These are phyloP conservation scores for Anoncus sp. DNA, from an alignment of 2,888 invertebrate genomes.

Conservation along the genomic window DNA sequence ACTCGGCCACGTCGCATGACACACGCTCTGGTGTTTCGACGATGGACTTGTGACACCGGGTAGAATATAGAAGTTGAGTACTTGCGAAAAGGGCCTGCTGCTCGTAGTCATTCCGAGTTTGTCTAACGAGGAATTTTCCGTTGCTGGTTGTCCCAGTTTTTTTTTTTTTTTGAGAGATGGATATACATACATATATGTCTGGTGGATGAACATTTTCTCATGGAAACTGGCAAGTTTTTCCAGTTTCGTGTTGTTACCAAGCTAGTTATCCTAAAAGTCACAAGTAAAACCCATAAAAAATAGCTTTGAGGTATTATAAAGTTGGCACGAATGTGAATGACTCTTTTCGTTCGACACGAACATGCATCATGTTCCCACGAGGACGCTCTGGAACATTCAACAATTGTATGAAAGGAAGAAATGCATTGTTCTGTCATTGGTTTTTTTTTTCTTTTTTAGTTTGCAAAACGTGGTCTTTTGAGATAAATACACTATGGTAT, in stretches of 20 bases:
- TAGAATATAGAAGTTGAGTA: constrained; percentile 5
- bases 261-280: too few relatives aligned
- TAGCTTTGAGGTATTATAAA: not conserved
- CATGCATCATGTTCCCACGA: constrained; percentile 21
- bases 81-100: constrained; percentile 1
- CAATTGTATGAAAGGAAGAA: constrained; percentile 19
- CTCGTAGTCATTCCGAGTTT: constrained; percentile 1
- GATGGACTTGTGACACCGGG: constrained; percentile 34
- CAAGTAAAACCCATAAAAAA: too few relatives aligned
- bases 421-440: constrained; percentile 13
- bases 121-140: constrained; percentile 29
- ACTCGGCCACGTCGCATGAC: not conserved
- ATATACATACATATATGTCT: not conserved
- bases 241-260: too few relatives aligned
- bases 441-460: not conserved
- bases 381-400: not conserved
- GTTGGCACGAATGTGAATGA: not conserved
- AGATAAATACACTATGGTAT: not conserved
- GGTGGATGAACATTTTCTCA: too few relatives aligned
- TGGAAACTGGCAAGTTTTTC: too few relatives aligned
- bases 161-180: not conserved
- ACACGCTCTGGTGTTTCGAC: constrained; percentile 27
- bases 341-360: not conserved
- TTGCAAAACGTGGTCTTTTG: not conserved
- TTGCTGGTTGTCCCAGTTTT: constrained; percentile 30